These are phyloP conservation scores for Invenusta paracnida DNA, from an alignment of 2,888 invertebrate genomes.

Conservation along the genomic window DNA sequence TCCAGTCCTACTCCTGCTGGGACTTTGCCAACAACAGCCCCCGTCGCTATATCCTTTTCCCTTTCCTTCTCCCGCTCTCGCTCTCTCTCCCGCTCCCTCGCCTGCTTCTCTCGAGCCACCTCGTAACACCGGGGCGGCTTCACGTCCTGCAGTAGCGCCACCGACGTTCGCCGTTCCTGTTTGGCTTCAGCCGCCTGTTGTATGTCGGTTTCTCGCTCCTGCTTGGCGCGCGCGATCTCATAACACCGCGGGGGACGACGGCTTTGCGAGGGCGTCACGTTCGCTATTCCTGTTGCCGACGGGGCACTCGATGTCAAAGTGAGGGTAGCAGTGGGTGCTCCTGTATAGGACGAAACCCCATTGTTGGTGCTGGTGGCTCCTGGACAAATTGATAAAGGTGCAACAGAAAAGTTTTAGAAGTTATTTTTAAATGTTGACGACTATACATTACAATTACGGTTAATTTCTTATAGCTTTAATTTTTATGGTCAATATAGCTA, in stretches of 20 bases:
- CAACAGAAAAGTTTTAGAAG: no score
- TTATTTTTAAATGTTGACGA: no score
- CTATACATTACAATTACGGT: no score
- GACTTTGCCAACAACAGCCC: not conserved
- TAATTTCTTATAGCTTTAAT: no score
- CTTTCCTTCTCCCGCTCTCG: not conserved
- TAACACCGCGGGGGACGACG: not conserved
- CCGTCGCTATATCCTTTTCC: not conserved
- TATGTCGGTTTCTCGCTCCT: not conserved
- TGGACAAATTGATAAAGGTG: no score
- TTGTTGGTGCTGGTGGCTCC: no score
- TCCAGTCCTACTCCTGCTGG: not conserved
- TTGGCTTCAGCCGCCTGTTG: not conserved
- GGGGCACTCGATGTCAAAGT: no score
- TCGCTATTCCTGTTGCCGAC: no score
- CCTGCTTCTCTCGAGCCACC: constrained; percentile 8
- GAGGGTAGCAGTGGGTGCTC: no score
- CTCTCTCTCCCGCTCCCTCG: not conserved
- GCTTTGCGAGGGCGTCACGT: not conserved
- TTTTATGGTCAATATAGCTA: no score
- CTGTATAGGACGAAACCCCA: no score
- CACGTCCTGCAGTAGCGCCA: not conserved
- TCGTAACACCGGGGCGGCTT: not conserved
- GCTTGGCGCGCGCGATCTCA: not conserved
- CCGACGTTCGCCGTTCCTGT: not conserved